Evolutionary conservation across 2,113 vertebrate species (phyloP).

Genomic region (Murina feae): DNA sequence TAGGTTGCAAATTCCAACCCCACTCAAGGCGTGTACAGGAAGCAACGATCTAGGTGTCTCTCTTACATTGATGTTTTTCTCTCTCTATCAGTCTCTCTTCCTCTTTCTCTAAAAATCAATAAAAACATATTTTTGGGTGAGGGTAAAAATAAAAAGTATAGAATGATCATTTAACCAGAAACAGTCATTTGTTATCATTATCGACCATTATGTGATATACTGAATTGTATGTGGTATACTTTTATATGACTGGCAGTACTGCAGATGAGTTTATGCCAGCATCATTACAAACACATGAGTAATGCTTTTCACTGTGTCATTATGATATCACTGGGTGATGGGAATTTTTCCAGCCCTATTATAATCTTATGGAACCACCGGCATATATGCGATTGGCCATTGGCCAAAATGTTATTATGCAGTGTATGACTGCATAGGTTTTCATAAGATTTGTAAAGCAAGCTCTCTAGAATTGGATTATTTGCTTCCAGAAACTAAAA

Average conservation of each 20-base stretch:
- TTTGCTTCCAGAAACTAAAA: slow-evolving; percentile 18
- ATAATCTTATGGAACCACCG: not conserved
- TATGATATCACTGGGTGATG: not conserved
- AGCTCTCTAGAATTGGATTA: not conserved
- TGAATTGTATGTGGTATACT: not conserved
- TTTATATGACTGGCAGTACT: not conserved
- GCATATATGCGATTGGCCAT: not conserved
- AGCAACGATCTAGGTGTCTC: not conserved
- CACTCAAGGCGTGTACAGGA: too few relatives aligned
- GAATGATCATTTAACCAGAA: not conserved
- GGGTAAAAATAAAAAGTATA: not conserved
- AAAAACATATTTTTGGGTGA: not conserved
- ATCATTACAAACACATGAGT: not conserved
- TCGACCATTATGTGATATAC: not conserved
- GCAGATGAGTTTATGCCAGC: too few relatives aligned
- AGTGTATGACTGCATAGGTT: not conserved
- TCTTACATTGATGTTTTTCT: not conserved
- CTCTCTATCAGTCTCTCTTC: not conserved
- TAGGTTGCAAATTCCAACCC: not conserved
- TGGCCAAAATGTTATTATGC: not conserved
- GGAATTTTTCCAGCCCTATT: not conserved
- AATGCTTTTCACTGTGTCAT: not conserved
- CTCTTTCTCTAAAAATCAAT: not conserved
- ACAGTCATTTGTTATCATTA: not conserved
- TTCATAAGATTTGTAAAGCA: slow-evolving; percentile 3